Evolutionary conservation across 2,888 invertebrate genomes (phyloP).

Genomic region (Gymnosoma rotundatum): DNA sequence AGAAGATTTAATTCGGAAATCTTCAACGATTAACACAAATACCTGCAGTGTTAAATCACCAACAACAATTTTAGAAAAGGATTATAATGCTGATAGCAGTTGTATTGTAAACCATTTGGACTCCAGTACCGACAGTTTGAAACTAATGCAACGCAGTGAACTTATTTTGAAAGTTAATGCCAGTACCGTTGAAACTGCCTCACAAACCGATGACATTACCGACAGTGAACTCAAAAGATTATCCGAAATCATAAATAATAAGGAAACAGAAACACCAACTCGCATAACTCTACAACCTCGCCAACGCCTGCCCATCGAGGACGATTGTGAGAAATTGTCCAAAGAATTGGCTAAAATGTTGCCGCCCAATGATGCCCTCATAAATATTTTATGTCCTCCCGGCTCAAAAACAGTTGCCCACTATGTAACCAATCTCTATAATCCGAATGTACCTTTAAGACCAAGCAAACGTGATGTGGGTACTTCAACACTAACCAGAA

Average conservation of each 20-base stretch:
- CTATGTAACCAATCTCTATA: slow-evolving; percentile 81
- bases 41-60: slow-evolving; percentile 49
- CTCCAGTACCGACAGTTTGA: slow-evolving; percentile 81
- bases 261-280: slow-evolving; percentile 75
- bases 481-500: slow-evolving; percentile 80
- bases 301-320: slow-evolving; percentile 88
- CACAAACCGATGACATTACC: slow-evolving; percentile 83
- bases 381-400: slow-evolving; percentile 83
- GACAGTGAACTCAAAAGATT: slow-evolving; percentile 77
- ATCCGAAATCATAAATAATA: slow-evolving; percentile 71
- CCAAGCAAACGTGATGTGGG: slow-evolving; percentile 82
- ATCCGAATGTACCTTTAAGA: slow-evolving; percentile 80
- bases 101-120: slow-evolving; percentile 73
- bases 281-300: slow-evolving; percentile 82
- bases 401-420: slow-evolving; percentile 79
- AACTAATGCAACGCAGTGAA: slow-evolving; percentile 86
- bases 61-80: slow-evolving; percentile 55
- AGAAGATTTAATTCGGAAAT: slow-evolving; percentile 10
- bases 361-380: slow-evolving; percentile 85
- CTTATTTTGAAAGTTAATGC: slow-evolving; percentile 85
- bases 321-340: slow-evolving; percentile 89
- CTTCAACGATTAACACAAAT: slow-evolving; percentile 1
- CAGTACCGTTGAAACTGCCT: slow-evolving; percentile 85
- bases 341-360: slow-evolving; percentile 86
- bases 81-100: slow-evolving; percentile 1